Conservation (phyloP, 2,113 vertebrate species). For the Mormyrus lacerda region DNA sequence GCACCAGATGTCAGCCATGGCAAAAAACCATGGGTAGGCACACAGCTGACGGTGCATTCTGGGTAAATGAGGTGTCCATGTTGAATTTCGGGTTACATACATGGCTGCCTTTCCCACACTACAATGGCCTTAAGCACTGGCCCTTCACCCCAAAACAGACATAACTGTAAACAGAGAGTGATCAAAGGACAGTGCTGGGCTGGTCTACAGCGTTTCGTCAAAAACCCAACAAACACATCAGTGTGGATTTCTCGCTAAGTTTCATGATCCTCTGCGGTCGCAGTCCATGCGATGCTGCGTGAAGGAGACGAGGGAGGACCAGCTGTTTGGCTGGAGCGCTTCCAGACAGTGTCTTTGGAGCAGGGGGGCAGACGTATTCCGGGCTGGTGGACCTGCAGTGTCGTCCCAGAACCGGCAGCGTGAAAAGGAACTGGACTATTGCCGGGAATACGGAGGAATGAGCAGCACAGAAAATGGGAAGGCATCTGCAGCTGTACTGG, state of each 20-base stretch:
- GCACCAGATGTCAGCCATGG: not conserved
- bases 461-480: not conserved
- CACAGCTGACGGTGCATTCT: not conserved
- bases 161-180: not conserved
- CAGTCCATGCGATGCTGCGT: not conserved
- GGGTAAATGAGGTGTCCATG: not conserved
- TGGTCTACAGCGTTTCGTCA: not conserved
- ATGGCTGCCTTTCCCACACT: not conserved
- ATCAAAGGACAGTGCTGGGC: not conserved
- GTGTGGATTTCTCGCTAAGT: too few species aligned
- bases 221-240: not conserved
- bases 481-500: not conserved
- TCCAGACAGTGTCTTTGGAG: not conserved
- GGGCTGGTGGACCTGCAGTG: not conserved
- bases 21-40: not conserved
- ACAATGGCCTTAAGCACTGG: not conserved
- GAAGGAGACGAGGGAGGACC: not conserved
- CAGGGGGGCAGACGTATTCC: not conserved
- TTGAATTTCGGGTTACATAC: not conserved
- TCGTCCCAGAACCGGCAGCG: not conserved
- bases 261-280: not conserved
- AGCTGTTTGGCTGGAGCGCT: not conserved
- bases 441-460: not conserved
- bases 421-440: not conserved
- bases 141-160: not conserved